Evolutionary conservation across 2,797 vertebrate species (phyloP).

Genomic region (Erethizon dorsatum): DNA sequence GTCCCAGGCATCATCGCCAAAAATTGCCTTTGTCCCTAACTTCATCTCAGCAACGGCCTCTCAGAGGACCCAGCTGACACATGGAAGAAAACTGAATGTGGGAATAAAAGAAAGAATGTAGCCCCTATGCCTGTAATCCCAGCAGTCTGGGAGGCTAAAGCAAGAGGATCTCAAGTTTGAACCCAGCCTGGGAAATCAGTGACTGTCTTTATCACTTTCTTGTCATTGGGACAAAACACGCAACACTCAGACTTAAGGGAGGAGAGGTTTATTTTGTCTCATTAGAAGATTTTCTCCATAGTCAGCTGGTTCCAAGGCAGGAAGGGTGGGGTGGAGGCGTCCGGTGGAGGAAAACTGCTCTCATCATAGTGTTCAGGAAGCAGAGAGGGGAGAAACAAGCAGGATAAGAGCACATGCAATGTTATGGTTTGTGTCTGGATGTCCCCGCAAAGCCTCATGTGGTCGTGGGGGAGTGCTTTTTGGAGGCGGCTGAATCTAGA

Average conservation of each 20-base stretch:
- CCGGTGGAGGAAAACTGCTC: neutral
- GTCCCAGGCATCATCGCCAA: too few species aligned
- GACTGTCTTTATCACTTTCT: neutral
- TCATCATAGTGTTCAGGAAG: neutral
- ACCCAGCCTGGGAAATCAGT: neutral
- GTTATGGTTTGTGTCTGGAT: neutral
- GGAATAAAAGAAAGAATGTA: rapidly evolving
- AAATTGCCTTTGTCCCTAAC: rapidly evolving
- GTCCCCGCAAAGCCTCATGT: neutral
- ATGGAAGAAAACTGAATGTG: rapidly evolving
- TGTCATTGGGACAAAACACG: neutral
- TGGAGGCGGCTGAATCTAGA: neutral
- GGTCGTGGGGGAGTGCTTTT: too few species aligned
- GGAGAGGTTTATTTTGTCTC: neutral
- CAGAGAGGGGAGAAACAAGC: neutral
- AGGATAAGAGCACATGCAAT: neutral
- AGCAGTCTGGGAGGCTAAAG: neutral
- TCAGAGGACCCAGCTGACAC: rapidly evolving
- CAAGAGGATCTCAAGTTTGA: neutral
- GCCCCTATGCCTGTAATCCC: neutral
- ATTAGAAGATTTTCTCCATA: neutral
- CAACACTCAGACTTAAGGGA: neutral
- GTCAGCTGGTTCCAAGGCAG: neutral
- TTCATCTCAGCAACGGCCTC: neutral
- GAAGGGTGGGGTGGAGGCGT: neutral